Base-by-base conservation (phyloP, 2,888 invertebrate genomes). In the Atherix ibis region DNA sequence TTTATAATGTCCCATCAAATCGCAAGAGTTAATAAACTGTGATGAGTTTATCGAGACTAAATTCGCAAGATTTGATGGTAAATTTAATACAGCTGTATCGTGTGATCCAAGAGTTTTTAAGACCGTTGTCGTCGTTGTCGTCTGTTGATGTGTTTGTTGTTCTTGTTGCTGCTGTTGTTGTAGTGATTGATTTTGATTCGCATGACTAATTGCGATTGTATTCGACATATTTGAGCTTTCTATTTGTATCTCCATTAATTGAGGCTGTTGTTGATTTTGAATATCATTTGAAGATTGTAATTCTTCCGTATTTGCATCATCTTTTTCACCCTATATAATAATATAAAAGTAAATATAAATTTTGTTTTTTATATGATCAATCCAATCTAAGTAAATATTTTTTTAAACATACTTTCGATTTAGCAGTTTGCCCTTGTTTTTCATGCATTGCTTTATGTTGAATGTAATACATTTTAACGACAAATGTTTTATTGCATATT, bases 401-500 rank as follows among this genome's bases (percentile, higher is more conserved):
- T 26, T 26, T n/a, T n/a, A n/a, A n/a, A n/a, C n/a, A n/a, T n/a
- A n/a, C n/a, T n/a, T n/a, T n/a, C n/a, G n/a, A n/a, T n/a, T n/a
- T n/a, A n/a, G 37, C 28, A 3, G 29, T 40, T 28, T 46, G 43
- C 32, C 38, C 38, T 44, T 49, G 30, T 40, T 48, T 50, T 40
- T 58, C 56, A 40, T 68, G 72, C 38, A 69, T 66, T 34, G 65
- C 54, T 41, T 71, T 64, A 48, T 76, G 76, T 51, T 74, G 70
- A 39, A 71, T 54, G 49, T 71, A 76, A 48, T 75, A 74, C 48
- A 71, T 69, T 50, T 74, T 73, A 27, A 75, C 70, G 10, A 73
- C 69, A 47, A 76, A 76, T 33, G 68, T 68, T 48, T 73, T 75
- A 29, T 70, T 68, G 47, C 76, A 76, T 14, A 70, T 63, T 40